Conservation (phyloP, 2,888 invertebrate genomes). For the Temnothorax unifasciatus region DNA sequence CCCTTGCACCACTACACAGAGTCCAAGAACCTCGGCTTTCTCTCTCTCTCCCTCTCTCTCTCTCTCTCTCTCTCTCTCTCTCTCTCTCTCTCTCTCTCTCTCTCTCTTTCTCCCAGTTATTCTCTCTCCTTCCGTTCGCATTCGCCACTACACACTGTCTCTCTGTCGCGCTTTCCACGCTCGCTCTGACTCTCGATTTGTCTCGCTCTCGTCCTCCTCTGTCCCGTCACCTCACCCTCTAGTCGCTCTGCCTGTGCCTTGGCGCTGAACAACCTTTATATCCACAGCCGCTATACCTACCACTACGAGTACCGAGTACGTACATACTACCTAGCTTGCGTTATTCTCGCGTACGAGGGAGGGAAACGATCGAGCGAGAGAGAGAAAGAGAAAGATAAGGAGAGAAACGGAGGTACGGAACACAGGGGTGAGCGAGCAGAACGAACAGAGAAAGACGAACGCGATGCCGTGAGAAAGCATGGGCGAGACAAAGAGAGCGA, state of each 20-base stretch:
- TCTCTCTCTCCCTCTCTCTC: conserved; percentile 6
- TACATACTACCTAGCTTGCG: conserved; percentile 76
- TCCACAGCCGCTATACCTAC: conserved; percentile 83
- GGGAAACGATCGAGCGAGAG: conserved; percentile 63
- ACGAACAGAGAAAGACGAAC: conserved; percentile 33
- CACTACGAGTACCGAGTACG: conserved; percentile 78
- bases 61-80: not conserved
- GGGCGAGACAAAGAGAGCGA: conserved; percentile 47
- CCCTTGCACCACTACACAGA: conserved; percentile 84
- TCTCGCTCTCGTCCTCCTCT: conserved; percentile 67
- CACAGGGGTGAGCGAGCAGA: conserved; percentile 35
- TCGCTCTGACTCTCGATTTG: conserved; percentile 66
- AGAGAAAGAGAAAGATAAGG: conserved; percentile 42
- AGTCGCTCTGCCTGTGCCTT: conserved; percentile 63
- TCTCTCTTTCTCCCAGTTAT: conserved; percentile 39
- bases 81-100: conserved; percentile 59
- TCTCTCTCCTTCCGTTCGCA: conserved; percentile 55
- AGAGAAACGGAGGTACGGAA: conserved; percentile 28
- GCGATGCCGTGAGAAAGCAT: conserved; percentile 39
- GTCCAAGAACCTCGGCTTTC: conserved; percentile 77
- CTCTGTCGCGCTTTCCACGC: conserved; percentile 57
- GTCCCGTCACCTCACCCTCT: conserved; percentile 67
- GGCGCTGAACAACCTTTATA: conserved; percentile 84
- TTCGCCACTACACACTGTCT: conserved; percentile 57
- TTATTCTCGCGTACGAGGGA: conserved; percentile 77